phyloP scores from a whole-genome alignment of 2,888 invertebrate species.

The Andrena marginata region DNA sequence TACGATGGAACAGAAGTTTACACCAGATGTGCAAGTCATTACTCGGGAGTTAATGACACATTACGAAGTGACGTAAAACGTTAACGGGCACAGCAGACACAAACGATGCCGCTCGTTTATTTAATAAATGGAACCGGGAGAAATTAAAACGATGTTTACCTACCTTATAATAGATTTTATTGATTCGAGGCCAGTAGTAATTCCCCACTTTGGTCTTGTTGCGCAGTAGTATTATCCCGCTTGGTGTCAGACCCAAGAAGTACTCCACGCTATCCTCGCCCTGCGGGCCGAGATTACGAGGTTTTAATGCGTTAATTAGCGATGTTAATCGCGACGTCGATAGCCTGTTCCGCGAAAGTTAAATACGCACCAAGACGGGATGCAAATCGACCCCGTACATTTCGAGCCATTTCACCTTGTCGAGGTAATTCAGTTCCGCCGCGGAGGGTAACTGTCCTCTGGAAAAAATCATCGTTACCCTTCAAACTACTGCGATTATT shows the following conservation, averaged over 20 bases:
- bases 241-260: constrained; percentile 97
- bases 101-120: too few relatives aligned
- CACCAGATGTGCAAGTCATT: too few relatives aligned
- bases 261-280: constrained; percentile 98
- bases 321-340: neutral
- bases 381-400: constrained; percentile 99
- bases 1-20: too few relatives aligned
- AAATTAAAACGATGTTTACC: constrained; percentile 3
- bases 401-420: constrained; percentile 99
- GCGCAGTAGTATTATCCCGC: constrained; percentile 96
- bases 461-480: constrained; percentile 79
- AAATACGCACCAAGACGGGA: constrained; percentile 93
- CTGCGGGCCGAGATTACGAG: constrained; percentile 85
- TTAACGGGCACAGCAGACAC: too few relatives aligned
- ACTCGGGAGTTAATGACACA: too few relatives aligned
- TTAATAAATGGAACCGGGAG: neutral
- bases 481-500: neutral
- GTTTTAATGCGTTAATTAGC: constrained; percentile 37
- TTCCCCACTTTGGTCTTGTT: constrained; percentile 98
- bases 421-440: constrained; percentile 97
- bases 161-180: constrained; percentile 96
- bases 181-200: constrained; percentile 99
- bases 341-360: neutral
- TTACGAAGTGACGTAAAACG: too few relatives aligned
- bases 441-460: constrained; percentile 96